Conservation (phyloP, 2,113 vertebrate genomes). For the Hippotragus niger region DNA sequence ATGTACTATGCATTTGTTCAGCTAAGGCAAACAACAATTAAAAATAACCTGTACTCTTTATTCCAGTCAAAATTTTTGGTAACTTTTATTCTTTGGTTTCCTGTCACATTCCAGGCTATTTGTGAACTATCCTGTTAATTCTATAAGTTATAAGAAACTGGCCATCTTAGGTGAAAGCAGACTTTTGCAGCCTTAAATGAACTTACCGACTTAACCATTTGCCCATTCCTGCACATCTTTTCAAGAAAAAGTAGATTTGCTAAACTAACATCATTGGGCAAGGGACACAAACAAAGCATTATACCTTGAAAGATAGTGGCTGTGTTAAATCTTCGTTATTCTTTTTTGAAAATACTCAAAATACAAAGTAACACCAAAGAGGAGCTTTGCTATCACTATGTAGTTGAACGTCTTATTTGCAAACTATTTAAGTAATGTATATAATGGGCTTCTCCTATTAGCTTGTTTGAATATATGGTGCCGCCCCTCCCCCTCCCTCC, state of each 20-base stretch:
- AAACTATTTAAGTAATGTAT: neutral
- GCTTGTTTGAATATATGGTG: neutral
- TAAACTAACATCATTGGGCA: neutral
- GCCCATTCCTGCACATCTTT: neutral
- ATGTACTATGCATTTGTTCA: neutral
- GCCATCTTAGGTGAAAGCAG: neutral
- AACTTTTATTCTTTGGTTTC: neutral
- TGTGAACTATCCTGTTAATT: neutral
- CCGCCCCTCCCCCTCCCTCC: too few relatives aligned
- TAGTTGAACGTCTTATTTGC: slow-evolving; percentile 35
- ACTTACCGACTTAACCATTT: neutral
- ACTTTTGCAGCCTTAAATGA: slow-evolving; percentile 23
- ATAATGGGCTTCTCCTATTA: neutral
- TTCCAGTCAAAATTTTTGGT: neutral
- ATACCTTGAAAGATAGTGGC: neutral
- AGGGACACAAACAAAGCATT: slow-evolving; percentile 25
- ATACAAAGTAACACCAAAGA: slow-evolving; percentile 18
- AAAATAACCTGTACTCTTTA: neutral
- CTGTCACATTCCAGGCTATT: neutral
- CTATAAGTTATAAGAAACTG: slow-evolving; percentile 7
- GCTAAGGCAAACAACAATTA: neutral
- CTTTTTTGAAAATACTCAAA: slow-evolving; percentile 28
- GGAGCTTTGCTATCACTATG: neutral
- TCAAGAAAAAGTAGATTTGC: slow-evolving; percentile 5
- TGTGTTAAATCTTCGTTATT: slow-evolving; percentile 13